Conservation (phyloP, 2,113 vertebrate genomes). For the Tamias sibiricus region DNA sequence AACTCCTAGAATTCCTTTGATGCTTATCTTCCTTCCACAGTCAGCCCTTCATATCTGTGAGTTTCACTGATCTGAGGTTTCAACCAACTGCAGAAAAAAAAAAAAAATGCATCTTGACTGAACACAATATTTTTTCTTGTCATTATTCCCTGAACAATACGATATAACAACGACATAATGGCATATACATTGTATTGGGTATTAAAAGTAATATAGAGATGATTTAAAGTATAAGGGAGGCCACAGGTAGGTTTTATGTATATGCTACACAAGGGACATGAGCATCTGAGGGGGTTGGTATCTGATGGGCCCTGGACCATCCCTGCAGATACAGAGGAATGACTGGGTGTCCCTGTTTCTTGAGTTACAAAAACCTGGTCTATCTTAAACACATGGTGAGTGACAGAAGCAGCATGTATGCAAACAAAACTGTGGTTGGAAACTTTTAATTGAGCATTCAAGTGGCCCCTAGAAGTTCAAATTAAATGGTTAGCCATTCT, state of each 20-base stretch:
- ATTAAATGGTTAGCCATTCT: constrained; percentile 18
- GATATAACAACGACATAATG: not conserved
- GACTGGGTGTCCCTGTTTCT: not conserved
- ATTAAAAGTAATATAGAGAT: not conserved
- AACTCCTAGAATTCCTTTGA: not conserved
- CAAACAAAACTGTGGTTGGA: constrained; percentile 52
- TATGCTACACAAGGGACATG: no score
- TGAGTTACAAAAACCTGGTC: not conserved
- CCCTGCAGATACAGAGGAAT: not conserved
- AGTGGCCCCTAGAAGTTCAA: constrained; percentile 14
- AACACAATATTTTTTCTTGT: not conserved
- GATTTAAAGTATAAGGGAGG: no score
- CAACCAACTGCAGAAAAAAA: not conserved
- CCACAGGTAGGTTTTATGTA: no score
- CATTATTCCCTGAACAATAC: not conserved
- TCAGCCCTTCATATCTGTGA: not conserved
- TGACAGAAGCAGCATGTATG: not conserved
- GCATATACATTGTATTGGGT: not conserved
- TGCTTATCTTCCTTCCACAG: not conserved
- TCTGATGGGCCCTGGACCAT: not conserved
- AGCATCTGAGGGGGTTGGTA: no score
- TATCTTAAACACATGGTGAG: constrained; percentile 15
- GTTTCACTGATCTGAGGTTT: not conserved
- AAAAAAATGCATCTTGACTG: not conserved
- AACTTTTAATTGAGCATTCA: constrained; percentile 52